Conservation (phyloP, 2,113 vertebrate genomes). For the Silurus asotus region DNA sequence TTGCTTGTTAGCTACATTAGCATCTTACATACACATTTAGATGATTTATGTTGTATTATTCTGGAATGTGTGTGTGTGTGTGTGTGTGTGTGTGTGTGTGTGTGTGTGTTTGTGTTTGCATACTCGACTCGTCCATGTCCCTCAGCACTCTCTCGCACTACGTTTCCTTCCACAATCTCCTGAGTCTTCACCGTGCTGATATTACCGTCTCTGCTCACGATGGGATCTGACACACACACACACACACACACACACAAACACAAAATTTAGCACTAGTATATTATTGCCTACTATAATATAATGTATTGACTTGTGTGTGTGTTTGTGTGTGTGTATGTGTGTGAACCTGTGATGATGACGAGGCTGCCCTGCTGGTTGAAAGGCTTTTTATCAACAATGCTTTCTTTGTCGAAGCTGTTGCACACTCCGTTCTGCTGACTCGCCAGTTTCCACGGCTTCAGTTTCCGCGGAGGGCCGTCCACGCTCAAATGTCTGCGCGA, state of each 20-base stretch:
- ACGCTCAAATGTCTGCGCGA: slow-evolving; percentile 61
- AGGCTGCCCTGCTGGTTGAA: slow-evolving; percentile 69
- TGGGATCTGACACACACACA: slow-evolving; percentile 63
- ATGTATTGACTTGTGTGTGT: neutral
- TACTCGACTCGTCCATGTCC: slow-evolving; percentile 90
- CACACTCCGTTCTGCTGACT: slow-evolving; percentile 55
- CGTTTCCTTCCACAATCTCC: slow-evolving; percentile 81
- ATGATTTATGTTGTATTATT: neutral
- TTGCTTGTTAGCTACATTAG: neutral
- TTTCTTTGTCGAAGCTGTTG: slow-evolving; percentile 33
- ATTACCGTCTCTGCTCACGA: slow-evolving; percentile 67
- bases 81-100: neutral
- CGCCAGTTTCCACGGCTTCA: slow-evolving; percentile 61
- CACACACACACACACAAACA: slow-evolving; percentile 31
- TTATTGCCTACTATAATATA: neutral
- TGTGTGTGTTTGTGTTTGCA: slow-evolving; percentile 62
- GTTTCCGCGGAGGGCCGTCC: slow-evolving; percentile 37
- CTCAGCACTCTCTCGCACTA: slow-evolving; percentile 82
- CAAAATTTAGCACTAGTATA: neutral
- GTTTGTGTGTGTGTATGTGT: slow-evolving; percentile 1
- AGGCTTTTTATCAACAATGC: slow-evolving; percentile 51
- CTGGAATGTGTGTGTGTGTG: neutral
- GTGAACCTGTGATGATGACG: slow-evolving; percentile 70
- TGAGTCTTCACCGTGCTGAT: slow-evolving; percentile 83
- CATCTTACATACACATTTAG: neutral